Base-by-base conservation (phyloP, 2,113 vertebrate genomes). In the Callopanchax toddi region DNA sequence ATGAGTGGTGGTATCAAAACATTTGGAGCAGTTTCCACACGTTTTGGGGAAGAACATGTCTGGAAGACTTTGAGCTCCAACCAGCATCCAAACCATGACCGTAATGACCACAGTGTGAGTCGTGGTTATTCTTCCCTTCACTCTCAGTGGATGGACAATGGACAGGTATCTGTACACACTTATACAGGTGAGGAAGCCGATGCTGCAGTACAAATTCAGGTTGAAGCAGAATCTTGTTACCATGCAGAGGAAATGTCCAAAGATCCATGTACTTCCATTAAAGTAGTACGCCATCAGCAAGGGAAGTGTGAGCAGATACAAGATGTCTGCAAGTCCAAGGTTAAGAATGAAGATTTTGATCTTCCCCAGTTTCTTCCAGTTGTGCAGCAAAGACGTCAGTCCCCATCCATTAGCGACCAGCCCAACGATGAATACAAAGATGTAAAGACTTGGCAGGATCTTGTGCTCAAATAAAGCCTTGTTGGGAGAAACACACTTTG, bases 111-210 rank as follows among this genome's bases (percentile, higher is more conserved):
- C 42, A 0, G 82, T 82, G 0, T 76, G 85, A 0, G 65, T 2
- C 0, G 34, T 15, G 25, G 79, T 87, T 45, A 92, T 86, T 34
- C 92, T 74, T n/a, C 93, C 94, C 73, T 85, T 82, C 0, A 69
- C 79, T 63, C 49, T 90, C 86, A 94, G 62, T 0, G 94, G 91
- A 74, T 95, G 89, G 16, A 95, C 93, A 0, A 96, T 91, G 39
- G 91, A 88, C 84, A 94, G 76, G 86, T 96, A 95, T 16, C 94
- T 89, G 81, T 94, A 94, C 40, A 94, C 29, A 7, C 94, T 94
- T 64, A 95, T 93, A 74, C 93, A 94, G 2, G 90, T 93, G 49
- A 96, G 92, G 64, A 96, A 95, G 4, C 90, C 89, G 5, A 95
- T 93, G 82, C 93, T 95, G 71, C 94, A 89, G 0, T 94, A 95